A percentile compares a stretch with the other conserved stretches of the same genome.
These are phyloP conservation scores for Caenorhabditis panamensis DNA, from an alignment of 2,888 invertebrate species.

Conservation along the genomic window DNA sequence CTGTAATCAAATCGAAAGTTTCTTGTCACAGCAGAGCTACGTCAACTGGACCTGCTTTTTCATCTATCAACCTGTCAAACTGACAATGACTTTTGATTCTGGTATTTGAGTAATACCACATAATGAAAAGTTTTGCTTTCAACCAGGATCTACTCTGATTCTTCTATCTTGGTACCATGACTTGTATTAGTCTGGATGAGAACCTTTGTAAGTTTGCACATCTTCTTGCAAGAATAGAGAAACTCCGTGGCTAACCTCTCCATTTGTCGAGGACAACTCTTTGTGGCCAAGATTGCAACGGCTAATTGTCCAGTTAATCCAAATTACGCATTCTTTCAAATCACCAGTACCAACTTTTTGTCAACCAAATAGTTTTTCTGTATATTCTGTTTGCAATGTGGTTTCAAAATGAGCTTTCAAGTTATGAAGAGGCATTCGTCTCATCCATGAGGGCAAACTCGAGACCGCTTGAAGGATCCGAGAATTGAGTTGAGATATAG, in stretches of 20 bases:
- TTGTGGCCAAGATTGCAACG: slow-evolving; percentile 51
- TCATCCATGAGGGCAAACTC: slow-evolving; percentile 1
- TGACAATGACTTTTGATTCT: neutral
- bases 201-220: slow-evolving; percentile 39
- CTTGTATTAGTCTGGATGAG: no score
- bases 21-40: slow-evolving; percentile 36
- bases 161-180: no score
- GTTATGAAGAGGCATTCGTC: slow-evolving; percentile 24
- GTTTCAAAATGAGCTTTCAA: slow-evolving; percentile 8
- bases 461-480: slow-evolving; percentile 13
- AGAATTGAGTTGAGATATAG: slow-evolving; percentile 60
- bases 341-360: slow-evolving; percentile 48
- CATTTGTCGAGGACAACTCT: slow-evolving; percentile 59
- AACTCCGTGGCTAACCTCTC: slow-evolving; percentile 29
- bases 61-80: slow-evolving; percentile 50
- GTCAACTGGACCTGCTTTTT: slow-evolving; percentile 32
- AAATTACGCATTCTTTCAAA: slow-evolving; percentile 59
- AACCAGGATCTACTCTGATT: no score
- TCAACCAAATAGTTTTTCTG: no score
- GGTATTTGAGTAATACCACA: no score
- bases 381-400: neutral
- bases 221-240: slow-evolving; percentile 36
- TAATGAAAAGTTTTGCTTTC: neutral
- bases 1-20: slow-evolving; percentile 51
- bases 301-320: slow-evolving; percentile 59